Conservation (phyloP, 2,888 invertebrate species). For the Dugesia japonica region DNA sequence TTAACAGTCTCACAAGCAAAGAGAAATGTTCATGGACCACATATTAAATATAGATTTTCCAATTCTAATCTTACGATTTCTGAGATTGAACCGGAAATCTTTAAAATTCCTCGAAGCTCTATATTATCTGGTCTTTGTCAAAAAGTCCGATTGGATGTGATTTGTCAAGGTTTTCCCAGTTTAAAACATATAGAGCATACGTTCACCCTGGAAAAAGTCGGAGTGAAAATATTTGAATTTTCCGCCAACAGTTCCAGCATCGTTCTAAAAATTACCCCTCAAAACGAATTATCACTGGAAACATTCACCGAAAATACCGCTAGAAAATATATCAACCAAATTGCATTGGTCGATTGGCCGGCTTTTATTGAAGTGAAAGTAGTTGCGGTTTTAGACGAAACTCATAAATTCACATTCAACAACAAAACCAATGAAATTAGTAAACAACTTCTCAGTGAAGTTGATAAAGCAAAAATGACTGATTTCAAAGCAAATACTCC, state of each 20-base stretch:
- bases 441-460: background rate
- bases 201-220: slow-evolving; percentile 56
- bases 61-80: background rate
- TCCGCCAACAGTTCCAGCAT: slow-evolving; percentile 65
- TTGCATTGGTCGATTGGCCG: slow-evolving; percentile 26
- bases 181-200: slow-evolving; percentile 68
- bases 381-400: slow-evolving; percentile 2
- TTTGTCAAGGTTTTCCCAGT: slow-evolving; percentile 79
- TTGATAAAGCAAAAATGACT: background rate
- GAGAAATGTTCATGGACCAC: slow-evolving; percentile 73
- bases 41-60: slow-evolving; percentile 61
- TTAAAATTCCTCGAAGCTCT: slow-evolving; percentile 39
- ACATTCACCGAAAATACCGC: background rate
- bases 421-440: background rate
- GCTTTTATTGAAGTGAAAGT: slow-evolving; percentile 25
- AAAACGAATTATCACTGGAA: background rate
- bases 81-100: background rate
- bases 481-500: background rate
- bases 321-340: background rate
- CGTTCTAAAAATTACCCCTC: slow-evolving; percentile 53
- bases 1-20: background rate
- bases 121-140: slow-evolving; percentile 56
- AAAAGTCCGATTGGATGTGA: slow-evolving; percentile 56
- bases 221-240: slow-evolving; percentile 74
- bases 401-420: background rate